Base-by-base conservation (phyloP, 2,888 invertebrate genomes). In the Dione juno region DNA sequence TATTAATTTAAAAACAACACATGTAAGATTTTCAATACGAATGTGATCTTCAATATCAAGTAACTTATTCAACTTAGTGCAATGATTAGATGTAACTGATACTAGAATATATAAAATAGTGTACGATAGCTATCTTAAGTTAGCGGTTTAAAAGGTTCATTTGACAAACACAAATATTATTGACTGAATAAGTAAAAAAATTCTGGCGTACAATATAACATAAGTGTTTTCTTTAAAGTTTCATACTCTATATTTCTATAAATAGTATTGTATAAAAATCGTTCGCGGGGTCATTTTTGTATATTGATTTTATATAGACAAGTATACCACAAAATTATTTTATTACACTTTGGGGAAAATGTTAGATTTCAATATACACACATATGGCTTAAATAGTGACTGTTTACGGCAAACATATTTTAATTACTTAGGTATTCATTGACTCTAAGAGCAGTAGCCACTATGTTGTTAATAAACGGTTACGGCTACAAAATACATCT, bases 31-130 rank as follows among this genome's bases (percentile, higher is more conserved):
- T 68, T 71, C 70, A 71, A 67, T 54, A 64, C 59, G 69, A 83
- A 82, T 84, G 88, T 88, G 88, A 89, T 87, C 84, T 87, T 88
- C 84, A 85, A 84, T 85, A 84, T 87, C 83, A 78, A 88, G 87
- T 92, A 90, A 91, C 88, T 91, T 90, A 91, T 92, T 90, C 87
- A 91, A 91, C 85, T 91, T 92, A 92, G 93, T 93, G 93, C 93
- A 93, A 93, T 93, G 90, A 90, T 88, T 92, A 93, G 93, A 85
- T 88, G 79, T 92, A 92, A 92, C 83, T 85, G 82, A 84, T 83
- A 82, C 81, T 90, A 91, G 87, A 84, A 80, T 87, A 88, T 83
- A 69, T 83, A 83, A 85, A 84, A 77, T 82, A 80, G 77, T 89
- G 87, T 89, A 88, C 82, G 83, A 90, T 90, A 90, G 81, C 81